A percentile compares a stretch with the other conserved stretches of the same genome.
Conservation (phyloP, 2,113 vertebrate species). For the Oncorhynchus tshawytscha region DNA sequence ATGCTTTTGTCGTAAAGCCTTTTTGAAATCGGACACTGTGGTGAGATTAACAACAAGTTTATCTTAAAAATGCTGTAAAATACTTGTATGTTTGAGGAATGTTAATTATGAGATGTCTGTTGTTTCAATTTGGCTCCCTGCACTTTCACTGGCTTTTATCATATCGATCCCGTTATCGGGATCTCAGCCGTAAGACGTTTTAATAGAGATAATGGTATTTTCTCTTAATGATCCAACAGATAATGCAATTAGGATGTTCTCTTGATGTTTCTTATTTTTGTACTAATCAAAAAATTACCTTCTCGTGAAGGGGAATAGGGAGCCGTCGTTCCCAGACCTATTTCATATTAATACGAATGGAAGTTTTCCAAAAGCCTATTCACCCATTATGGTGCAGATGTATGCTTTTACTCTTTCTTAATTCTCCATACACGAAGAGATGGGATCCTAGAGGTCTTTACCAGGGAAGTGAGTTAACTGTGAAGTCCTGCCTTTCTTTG, state of each 20-base stretch:
- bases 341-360: conserved; percentile 27
- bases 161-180: no score
- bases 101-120: no score
- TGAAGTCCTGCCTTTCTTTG: background rate
- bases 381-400: background rate
- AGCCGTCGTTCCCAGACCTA: background rate
- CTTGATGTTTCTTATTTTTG: background rate
- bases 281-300: conserved; percentile 13
- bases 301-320: background rate
- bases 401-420: conserved; percentile 1
- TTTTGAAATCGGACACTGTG: no score
- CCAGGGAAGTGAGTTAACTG: background rate
- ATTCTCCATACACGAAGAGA: background rate
- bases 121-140: no score
- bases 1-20: no score
- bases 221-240: conserved; percentile 30
- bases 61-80: no score
- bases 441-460: background rate
- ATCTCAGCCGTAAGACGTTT: background rate
- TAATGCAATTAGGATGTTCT: conserved; percentile 38
- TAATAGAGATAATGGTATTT: conserved; percentile 30
- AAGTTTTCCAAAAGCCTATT: conserved; percentile 4
- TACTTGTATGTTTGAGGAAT: no score
- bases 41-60: no score
- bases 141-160: no score